Evolutionary conservation across 1,140 invertebrate species (phyloP).

Genomic region (Nasonia giraulti): DNA sequence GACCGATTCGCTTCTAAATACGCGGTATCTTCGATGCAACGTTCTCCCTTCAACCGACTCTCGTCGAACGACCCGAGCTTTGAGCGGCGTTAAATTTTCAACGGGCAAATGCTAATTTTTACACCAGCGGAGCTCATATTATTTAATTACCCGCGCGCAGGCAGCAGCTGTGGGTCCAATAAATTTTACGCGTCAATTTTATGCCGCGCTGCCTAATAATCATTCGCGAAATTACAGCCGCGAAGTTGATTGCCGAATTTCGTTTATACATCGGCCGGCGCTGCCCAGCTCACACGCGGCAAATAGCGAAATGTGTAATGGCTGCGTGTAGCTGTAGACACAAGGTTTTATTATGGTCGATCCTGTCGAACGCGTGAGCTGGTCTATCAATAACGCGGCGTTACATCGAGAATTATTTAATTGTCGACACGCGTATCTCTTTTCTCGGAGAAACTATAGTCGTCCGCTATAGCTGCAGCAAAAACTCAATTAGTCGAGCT

Average conservation of each 20-base stretch:
- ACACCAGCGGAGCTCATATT: not conserved
- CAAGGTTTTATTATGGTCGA: too few relatives aligned
- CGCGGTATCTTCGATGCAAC: not conserved
- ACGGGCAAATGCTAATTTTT: not conserved
- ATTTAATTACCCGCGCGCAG: not conserved
- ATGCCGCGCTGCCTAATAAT: not conserved
- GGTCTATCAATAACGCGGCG: too few relatives aligned
- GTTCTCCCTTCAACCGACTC: not conserved
- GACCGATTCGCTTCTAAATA: not conserved
- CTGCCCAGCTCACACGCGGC: not conserved
- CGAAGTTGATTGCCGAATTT: conserved; percentile 1
- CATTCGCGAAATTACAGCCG: not conserved
- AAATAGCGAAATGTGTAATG: not conserved
- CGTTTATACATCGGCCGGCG: not conserved
- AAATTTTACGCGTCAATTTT: not conserved
- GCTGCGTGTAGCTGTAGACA: too few relatives aligned
- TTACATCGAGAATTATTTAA: too few relatives aligned
- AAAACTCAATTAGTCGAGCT: not conserved
- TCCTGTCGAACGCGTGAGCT: too few relatives aligned
- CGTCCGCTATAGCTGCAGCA: not conserved
- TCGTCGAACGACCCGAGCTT: not conserved
- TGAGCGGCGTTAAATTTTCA: not conserved
- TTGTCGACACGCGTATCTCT: too few relatives aligned
- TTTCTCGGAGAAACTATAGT: not conserved
- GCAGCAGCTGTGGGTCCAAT: not conserved